Evolutionary conservation across 1,140 invertebrate species (phyloP), one percentile per base, ranked within the genome.

Genomic region (Neomicropteryx cornuta): DNA sequence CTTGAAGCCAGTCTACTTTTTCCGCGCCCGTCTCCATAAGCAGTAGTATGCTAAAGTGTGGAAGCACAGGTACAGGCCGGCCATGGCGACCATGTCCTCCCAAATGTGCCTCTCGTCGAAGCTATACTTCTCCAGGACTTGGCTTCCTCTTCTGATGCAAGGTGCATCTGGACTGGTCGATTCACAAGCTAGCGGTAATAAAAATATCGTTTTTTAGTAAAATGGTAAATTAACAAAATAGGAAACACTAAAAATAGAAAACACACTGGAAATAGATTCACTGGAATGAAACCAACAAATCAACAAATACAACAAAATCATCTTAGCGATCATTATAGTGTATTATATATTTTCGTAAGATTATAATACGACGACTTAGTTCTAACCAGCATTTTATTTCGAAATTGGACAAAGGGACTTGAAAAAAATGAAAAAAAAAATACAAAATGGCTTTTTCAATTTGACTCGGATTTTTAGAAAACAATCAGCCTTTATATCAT

Each of bases 121-220:
- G 56, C 81, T 79, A 49, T 81, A 85, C 32, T 72, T 70, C 19
- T 76, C 68, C 13, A 89, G 56, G 0, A 89, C 83, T 54, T 84
- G 70, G 13, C 68, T 52, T 0, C 85, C 86, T 3, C 75, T 74
- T 31, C 66, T 71, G 23, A 88, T 58, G 48, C 87, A 90, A 0
- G 83, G 81, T 16, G 79, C 54, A 10, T 76, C 72, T 5, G 60
- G 46, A 23, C 60, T 55, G 1, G 58, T 50, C 23, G 56, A 55
- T 36, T 75, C 63, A 41, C 83, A 88, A 17, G 81, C 82, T 88
- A n/a, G n/a, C n/a, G n/a, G n/a, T n/a, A n/a, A n/a, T n/a, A n/a
- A n/a, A n/a, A n/a, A n/a, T n/a, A n/a, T n/a, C n/a, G n/a, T n/a
- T n/a, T n/a, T n/a, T n/a, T n/a, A n/a, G n/a, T n/a, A n/a, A n/a